Conservation (phyloP, 2,113 vertebrate genomes). For the Notiomystis cincta region DNA sequence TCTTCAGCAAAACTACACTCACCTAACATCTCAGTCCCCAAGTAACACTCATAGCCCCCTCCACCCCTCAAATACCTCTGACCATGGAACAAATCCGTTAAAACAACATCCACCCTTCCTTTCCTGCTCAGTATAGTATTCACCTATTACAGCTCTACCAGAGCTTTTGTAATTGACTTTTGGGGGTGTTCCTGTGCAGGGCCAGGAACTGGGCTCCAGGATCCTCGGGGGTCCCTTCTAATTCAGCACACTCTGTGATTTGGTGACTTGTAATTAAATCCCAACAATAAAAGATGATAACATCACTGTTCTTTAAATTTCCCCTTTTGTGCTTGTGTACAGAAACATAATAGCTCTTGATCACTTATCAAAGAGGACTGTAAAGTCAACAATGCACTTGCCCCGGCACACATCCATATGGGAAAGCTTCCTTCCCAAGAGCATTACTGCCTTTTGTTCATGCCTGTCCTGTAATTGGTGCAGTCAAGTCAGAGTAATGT, state of each 20-base stretch:
- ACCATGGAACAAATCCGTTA: background rate
- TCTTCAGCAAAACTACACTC: background rate
- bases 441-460: constrained; percentile 41
- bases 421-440: constrained; percentile 18
- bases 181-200: background rate
- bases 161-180: background rate
- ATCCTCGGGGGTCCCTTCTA: background rate
- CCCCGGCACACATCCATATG: background rate
- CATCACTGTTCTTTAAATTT: background rate
- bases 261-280: background rate
- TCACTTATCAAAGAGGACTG: background rate
- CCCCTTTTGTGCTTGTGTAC: background rate
- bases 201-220: background rate
- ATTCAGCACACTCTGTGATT: background rate
- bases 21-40: background rate
- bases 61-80: background rate
- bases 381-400: background rate
- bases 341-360: background rate
- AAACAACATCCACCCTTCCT: background rate
- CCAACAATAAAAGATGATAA: background rate
- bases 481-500: constrained; percentile 43
- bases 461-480: constrained; percentile 33
- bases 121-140: background rate
- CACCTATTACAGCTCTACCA: background rate
- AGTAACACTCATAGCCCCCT: background rate